Base-by-base conservation (phyloP, 2,888 invertebrate species). In the Luffia ferchaultella region DNA sequence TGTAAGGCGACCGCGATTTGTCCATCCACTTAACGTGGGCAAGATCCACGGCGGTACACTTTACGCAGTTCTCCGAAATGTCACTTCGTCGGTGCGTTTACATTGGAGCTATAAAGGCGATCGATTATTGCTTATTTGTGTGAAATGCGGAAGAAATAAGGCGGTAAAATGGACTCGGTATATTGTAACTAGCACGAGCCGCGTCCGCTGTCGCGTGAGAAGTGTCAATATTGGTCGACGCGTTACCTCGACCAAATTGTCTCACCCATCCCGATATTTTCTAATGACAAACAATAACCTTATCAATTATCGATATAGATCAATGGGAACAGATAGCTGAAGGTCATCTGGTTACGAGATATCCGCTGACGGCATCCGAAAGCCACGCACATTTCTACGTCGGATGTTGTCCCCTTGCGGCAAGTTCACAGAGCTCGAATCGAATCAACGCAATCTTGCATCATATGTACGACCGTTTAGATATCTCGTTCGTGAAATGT, bases 91-190 rank as follows among this genome's bases (percentile, higher is more conserved):
- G 20, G 67, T 69, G 66, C 68, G 70, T 72, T 73, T 71, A 67
- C 71, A 73, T 72, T 66, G 62, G 64, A 54, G 78, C 76, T 77
- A 82, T 82, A 82, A 82, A 78, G 73, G 68, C 77, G 71, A 82
- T 83, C 78, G 82, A 82, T 83, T 80, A 80, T 82, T 82, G 79
- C 78, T 73, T 74, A 79, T 80, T 79, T 71, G 79, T 80, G 80
- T 82, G 79, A 77, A 80, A 82, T 79, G 80, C 76, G 80, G 79
- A 80, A 76, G 77, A 73, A 73, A 74, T 73, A 71, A 65, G 66
- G 59, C 63, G 57, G 58, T 60, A 58, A 53, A 60, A 41, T 60
- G 63, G 63, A 61, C 60, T 58, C 48, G n/a, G 43, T n/a, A 5
- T 3, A 40, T 63, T 64, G 66, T 60, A 60, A 58, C 61, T 60